Evolutionary conservation across 2,888 invertebrate species (phyloP).

Genomic region (Pheosia gnoma): DNA sequence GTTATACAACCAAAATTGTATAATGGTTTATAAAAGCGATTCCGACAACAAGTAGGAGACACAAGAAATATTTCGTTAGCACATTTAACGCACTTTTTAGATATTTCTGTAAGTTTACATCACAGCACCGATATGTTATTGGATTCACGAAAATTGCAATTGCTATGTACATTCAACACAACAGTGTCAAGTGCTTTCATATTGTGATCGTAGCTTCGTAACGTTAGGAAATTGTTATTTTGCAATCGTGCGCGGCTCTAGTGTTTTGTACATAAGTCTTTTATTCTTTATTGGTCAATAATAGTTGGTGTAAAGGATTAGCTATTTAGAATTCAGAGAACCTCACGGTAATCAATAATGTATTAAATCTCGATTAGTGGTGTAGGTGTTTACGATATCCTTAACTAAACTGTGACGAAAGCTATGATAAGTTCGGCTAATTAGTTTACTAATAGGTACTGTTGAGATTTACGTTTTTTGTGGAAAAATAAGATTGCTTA

Average conservation of each 20-base stretch:
- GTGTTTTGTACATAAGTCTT: neutral
- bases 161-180: slow-evolving; percentile 16
- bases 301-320: neutral
- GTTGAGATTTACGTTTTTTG: no score
- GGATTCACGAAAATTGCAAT: slow-evolving; percentile 13
- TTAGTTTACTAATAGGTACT: no score
- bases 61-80: neutral
- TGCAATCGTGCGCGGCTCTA: neutral
- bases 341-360: slow-evolving; percentile 5
- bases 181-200: slow-evolving; percentile 25
- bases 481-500: no score
- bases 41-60: neutral
- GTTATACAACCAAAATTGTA: neutral
- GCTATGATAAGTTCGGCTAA: no score
- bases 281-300: neutral
- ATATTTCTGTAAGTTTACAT: slow-evolving; percentile 12
- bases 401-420: no score
- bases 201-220: slow-evolving; percentile 9
- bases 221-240: slow-evolving; percentile 16
- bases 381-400: slow-evolving; percentile 7
- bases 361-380: slow-evolving; percentile 32
- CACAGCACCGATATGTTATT: slow-evolving; percentile 11
- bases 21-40: neutral
- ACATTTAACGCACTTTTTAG: neutral
- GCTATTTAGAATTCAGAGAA: neutral